Percentiles rank a stretch among this genome's conserved stretches.
Evolutionary conservation across 2,888 invertebrate genomes (phyloP).

Genomic region (Drosophila kokeensis): DNA sequence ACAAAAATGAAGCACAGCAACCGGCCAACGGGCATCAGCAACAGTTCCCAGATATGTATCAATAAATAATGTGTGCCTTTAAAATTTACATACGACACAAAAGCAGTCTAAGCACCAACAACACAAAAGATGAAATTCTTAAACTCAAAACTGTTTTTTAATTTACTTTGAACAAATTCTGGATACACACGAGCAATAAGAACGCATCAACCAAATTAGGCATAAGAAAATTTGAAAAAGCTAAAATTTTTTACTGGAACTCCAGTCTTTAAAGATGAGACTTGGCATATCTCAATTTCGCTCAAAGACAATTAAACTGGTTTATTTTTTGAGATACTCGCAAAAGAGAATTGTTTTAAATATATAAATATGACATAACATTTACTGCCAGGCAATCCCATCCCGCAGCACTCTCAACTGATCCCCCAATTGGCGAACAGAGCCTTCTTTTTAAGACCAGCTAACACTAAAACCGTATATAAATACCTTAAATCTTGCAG

Average conservation of each 20-base stretch:
- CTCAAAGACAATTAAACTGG: neutral
- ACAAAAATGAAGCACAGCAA: neutral
- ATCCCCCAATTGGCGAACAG: too few species aligned
- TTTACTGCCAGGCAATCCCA: neutral
- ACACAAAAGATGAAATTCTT: constrained; percentile 51
- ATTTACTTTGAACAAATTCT: constrained; percentile 20
- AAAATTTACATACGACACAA: constrained; percentile 68
- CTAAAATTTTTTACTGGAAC: neutral
- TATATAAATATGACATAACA: neutral
- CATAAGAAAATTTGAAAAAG: neutral
- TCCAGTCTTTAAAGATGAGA: neutral
- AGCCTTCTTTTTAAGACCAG: neutral
- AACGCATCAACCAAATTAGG: neutral
- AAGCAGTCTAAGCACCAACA: constrained; percentile 35
- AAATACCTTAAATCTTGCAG: neutral
- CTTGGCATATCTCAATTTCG: neutral
- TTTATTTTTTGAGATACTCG: neutral
- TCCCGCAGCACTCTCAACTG: too few species aligned
- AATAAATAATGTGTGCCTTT: constrained; percentile 47
- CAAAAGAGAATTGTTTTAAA: neutral
- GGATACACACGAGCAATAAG: constrained; percentile 3
- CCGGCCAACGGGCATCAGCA: constrained; percentile 8
- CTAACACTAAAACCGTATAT: neutral
- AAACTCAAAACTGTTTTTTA: constrained; percentile 47
- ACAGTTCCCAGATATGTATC: constrained; percentile 41